A percentile compares a stretch with the other conserved stretches of the same genome.
phyloP scores from a whole-genome alignment of 2,888 invertebrate species.

The Spodoptera picta region DNA sequence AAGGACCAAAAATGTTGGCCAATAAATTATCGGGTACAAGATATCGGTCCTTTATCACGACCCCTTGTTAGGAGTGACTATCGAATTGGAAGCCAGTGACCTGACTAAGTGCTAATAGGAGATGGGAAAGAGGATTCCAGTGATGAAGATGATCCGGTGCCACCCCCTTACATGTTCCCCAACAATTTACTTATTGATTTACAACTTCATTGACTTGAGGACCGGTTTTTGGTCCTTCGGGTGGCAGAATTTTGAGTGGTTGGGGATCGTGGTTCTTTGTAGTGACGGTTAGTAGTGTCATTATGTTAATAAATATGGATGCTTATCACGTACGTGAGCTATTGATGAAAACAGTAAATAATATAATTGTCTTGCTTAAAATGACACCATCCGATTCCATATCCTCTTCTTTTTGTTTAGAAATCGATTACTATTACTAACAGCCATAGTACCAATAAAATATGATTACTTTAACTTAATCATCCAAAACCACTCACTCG shows the following conservation, averaged over 20 bases:
- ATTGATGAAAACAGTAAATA: no score
- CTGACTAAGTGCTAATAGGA: slow-evolving; percentile 52
- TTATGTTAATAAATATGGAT: no score
- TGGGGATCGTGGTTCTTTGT: slow-evolving; percentile 5
- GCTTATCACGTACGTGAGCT: no score
- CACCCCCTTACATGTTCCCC: slow-evolving; percentile 18
- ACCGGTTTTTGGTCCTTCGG: slow-evolving; percentile 15
- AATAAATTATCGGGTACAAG: slow-evolving; percentile 43
- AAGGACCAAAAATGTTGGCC: slow-evolving; percentile 8
- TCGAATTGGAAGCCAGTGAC: slow-evolving; percentile 43
- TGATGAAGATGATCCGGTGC: slow-evolving; percentile 32
- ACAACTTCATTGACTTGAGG: slow-evolving; percentile 31
- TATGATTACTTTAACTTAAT: no score
- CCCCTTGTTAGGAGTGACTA: slow-evolving; percentile 40
- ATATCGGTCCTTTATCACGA: slow-evolving; percentile 33
- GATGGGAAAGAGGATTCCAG: slow-evolving; percentile 42
- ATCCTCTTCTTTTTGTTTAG: no score
- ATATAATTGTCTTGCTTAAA: no score
- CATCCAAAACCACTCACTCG: no score
- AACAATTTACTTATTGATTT: slow-evolving; percentile 46
- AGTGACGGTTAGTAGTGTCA: neutral
- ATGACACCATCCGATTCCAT: no score
- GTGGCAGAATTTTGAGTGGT: neutral
- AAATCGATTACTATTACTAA: no score
- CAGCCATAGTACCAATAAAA: no score